Percentiles rank a stretch among this genome's conserved stretches.
Evolutionary conservation across 2,888 invertebrate species (phyloP).

Genomic region (Brenthis hecate): DNA sequence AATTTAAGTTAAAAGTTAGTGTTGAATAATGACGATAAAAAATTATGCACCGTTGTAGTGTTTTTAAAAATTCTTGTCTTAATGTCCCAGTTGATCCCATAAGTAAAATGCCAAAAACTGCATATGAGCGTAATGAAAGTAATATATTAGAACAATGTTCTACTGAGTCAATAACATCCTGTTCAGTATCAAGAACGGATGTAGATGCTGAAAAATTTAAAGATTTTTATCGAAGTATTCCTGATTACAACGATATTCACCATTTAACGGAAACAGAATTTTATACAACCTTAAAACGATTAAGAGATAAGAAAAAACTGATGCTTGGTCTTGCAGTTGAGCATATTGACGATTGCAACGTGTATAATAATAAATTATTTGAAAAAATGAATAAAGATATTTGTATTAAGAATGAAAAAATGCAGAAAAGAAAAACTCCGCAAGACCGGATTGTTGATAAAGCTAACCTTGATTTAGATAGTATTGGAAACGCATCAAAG

Average conservation of each 20-base stretch:
- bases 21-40: slow-evolving; percentile 33
- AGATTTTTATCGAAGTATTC: slow-evolving; percentile 89
- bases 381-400: slow-evolving; percentile 41
- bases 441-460: slow-evolving; percentile 20
- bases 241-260: slow-evolving; percentile 89
- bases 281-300: slow-evolving; percentile 85
- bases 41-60: slow-evolving; percentile 82
- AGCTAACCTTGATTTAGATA: slow-evolving; percentile 24
- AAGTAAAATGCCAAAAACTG: slow-evolving; percentile 87
- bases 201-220: slow-evolving; percentile 83
- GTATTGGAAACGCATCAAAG: slow-evolving; percentile 38
- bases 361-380: slow-evolving; percentile 31
- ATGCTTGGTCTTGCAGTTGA: slow-evolving; percentile 67
- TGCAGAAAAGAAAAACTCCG: slow-evolving; percentile 21
- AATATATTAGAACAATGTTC: slow-evolving; percentile 63
- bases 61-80: slow-evolving; percentile 87
- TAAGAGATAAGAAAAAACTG: slow-evolving; percentile 85
- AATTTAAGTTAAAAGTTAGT: slow-evolving; percentile 13
- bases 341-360: slow-evolving; percentile 55
- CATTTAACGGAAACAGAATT: slow-evolving; percentile 89
- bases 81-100: slow-evolving; percentile 88
- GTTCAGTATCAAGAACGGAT: slow-evolving; percentile 59
- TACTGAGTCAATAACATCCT: slow-evolving; percentile 62
- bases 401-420: slow-evolving; percentile 33
- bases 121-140: slow-evolving; percentile 84